Percentiles rank a stretch among this genome's conserved stretches.
These are phyloP conservation scores for Aspidiotus destructor DNA, from an alignment of 2,888 invertebrate genomes.

Conservation along the genomic window DNA sequence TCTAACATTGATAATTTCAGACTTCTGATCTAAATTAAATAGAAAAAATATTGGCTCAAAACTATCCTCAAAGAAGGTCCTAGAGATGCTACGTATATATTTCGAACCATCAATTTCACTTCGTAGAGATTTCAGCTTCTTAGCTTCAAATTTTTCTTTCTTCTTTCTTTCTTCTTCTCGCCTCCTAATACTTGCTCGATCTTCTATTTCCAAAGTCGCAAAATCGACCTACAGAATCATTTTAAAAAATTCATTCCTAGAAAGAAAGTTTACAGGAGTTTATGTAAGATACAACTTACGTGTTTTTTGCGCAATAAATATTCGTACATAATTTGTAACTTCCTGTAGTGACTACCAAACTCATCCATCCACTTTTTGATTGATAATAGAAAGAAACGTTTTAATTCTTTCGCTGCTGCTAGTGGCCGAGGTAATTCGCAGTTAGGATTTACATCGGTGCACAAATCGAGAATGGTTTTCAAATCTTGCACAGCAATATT, in stretches of 20 bases:
- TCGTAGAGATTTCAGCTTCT: constrained; percentile 11
- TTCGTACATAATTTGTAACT: constrained; percentile 18
- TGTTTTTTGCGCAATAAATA: constrained; percentile 33
- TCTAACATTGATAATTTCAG: constrained; percentile 39
- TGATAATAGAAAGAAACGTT: constrained; percentile 43
- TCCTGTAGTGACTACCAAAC: constrained; percentile 27
- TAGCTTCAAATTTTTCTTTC: constrained; percentile 38
- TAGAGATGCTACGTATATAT: background rate
- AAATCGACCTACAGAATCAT: constrained; percentile 22
- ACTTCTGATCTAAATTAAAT: constrained; percentile 38
- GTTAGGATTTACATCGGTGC: constrained; percentile 44
- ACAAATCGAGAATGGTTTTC: constrained; percentile 40
- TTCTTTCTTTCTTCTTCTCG: constrained; percentile 37
- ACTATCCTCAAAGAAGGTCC: too few species aligned
- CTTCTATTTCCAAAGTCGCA: constrained; percentile 28
- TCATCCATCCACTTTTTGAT: constrained; percentile 45
- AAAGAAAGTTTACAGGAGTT: background rate
- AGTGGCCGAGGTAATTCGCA: constrained; percentile 47
- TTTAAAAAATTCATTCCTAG: background rate
- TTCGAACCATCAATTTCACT: constrained; percentile 9
- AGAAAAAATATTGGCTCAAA: background rate
- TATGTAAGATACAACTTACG: constrained; percentile 1
- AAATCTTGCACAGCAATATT: constrained; percentile 45
- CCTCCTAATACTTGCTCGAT: constrained; percentile 37
- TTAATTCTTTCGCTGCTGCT: constrained; percentile 43